Percentiles rank a stretch among this genome's conserved stretches.
phyloP scores from a whole-genome alignment of 2,888 invertebrate species.

The Lysandra coridon region DNA sequence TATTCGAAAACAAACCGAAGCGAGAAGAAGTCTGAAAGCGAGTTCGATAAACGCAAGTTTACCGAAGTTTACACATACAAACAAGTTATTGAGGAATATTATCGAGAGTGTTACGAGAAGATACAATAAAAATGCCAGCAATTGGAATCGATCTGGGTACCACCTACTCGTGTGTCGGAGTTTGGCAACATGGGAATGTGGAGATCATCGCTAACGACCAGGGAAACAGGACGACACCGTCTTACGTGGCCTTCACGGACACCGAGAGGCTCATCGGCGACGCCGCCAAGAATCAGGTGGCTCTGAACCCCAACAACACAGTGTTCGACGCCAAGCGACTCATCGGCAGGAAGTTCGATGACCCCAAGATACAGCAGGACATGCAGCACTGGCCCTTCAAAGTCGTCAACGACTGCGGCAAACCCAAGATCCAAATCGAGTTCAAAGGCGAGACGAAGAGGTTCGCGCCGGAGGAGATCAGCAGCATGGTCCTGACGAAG shows the following conservation, averaged over 20 bases:
- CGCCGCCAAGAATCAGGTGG: constrained; percentile 92
- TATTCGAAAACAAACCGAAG: constrained; percentile 24
- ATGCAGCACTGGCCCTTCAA: constrained; percentile 92
- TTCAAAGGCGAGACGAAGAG: constrained; percentile 83
- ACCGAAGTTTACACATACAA: constrained; percentile 34
- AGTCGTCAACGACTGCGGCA: constrained; percentile 83
- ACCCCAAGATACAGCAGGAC: constrained; percentile 87
- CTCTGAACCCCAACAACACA: constrained; percentile 87
- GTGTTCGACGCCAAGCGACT: constrained; percentile 89
- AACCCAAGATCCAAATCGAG: constrained; percentile 85
- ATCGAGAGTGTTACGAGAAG: constrained; percentile 34
- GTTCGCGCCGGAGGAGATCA: constrained; percentile 86
- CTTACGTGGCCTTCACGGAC: constrained; percentile 93
- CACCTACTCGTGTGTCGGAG: constrained; percentile 92
- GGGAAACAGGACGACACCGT: constrained; percentile 93
- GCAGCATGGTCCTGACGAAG: constrained; percentile 82
- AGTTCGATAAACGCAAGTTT: constrained; percentile 29
- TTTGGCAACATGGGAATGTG: constrained; percentile 90
- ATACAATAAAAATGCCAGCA: constrained; percentile 59
- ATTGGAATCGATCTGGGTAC: constrained; percentile 87
- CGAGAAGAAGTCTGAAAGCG: constrained; percentile 28
- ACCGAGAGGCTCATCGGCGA: constrained; percentile 91
- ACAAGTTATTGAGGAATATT: constrained; percentile 33
- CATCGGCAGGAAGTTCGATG: constrained; percentile 89
- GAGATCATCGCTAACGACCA: constrained; percentile 94